phyloP scores from a whole-genome alignment of 2,113 vertebrate species.

The Rhipidura dahli region DNA sequence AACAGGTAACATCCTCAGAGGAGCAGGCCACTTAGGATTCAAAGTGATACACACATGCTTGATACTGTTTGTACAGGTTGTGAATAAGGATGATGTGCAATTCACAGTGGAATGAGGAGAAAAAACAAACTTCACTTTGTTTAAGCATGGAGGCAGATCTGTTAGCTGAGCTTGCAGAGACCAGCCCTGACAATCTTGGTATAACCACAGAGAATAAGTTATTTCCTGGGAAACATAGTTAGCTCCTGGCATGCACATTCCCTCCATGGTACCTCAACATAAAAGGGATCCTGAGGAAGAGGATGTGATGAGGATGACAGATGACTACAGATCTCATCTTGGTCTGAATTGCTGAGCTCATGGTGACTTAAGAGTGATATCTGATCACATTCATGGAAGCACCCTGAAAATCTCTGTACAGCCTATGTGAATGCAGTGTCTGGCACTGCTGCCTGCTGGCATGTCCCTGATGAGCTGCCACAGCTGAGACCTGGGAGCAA shows the following conservation, averaged over 20 bases:
- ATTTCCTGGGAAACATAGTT: not conserved
- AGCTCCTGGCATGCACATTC: not conserved
- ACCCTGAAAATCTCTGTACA: not conserved
- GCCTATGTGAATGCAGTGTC: not conserved
- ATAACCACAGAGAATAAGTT: not conserved
- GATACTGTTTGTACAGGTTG: not conserved
- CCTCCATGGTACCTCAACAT: accelerated
- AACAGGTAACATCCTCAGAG: not conserved
- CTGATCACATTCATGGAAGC: not conserved
- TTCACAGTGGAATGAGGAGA: not conserved
- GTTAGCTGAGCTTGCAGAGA: not conserved
- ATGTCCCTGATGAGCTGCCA: accelerated
- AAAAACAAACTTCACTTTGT: not conserved
- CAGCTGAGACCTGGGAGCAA: not conserved
- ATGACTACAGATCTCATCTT: not conserved
- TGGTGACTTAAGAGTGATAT: not conserved
- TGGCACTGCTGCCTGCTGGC: not conserved
- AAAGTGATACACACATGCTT: not conserved
- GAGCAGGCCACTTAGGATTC: not conserved
- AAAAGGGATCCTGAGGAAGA: not conserved
- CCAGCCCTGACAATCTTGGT: not conserved
- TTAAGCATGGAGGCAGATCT: not conserved
- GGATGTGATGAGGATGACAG: not conserved
- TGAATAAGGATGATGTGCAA: not conserved
- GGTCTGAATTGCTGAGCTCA: not conserved